Evolutionary conservation across 2,888 invertebrate species (phyloP), one percentile per base, ranked within the genome.

Genomic region (Athalia cordata): DNA sequence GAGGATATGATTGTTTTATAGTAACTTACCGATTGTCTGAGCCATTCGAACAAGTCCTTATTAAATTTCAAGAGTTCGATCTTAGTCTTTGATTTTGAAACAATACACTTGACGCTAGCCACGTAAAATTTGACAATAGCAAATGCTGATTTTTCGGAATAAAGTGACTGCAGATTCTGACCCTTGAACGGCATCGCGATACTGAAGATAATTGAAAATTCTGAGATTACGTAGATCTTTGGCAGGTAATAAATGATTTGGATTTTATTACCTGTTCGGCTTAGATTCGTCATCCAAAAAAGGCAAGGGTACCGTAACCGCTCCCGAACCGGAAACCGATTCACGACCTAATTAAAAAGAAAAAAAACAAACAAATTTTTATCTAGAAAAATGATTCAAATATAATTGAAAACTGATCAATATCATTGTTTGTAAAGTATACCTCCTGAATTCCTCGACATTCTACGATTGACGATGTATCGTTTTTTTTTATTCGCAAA

Each of bases 151-250:
- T 86, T 86, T 77, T 88, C 88, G n/a, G 83, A 86, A 79, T 87
- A 87, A 29, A 91, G 83, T 49, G 92, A 92, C 49, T 92, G 88
- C 64, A 95, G 86, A 43, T 91, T 89, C 77, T 91, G 89, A 8
- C 89, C 87, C 83, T 91, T 93, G 74, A 94, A 91, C 0, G 94
- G 95, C 43, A 94, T 83, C 72, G 94, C 94, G 84, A 95, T 92
- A n/a, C 89, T 89, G 81, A 49, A 82, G 78, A 49, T 11, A 5
- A 29, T 13, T 9, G 9, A 3, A 49, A 70, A 62, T 0, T 9
- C 5, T 59, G 7, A 61, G 76, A 67, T 61, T 13, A 5, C 49
- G 52, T 57, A 15, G n/a, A 75, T 45, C 55, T 59, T n/a, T 5
- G 76, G 29, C 29, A 29, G 29, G 2, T 29, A 29, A 29, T 29